These are phyloP conservation scores for Labeo catla DNA, from an alignment of 2,113 vertebrate species.

Conservation along the genomic window DNA sequence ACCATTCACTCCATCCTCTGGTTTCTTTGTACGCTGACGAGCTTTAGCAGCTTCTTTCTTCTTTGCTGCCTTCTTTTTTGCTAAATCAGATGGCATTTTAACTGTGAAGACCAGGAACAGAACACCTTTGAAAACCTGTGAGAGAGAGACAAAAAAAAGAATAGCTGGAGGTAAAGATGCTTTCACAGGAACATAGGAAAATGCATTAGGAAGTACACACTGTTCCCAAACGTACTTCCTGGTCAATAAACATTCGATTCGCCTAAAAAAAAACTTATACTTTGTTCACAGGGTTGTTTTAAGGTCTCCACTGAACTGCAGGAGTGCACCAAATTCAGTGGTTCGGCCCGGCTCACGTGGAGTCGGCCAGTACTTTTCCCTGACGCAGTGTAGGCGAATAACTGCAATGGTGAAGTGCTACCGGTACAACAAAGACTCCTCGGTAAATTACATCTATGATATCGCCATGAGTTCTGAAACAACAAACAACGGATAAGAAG, in stretches of 20 bases:
- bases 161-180: not conserved
- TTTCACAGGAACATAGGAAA: too few relatives aligned
- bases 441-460: not conserved
- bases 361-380: slow-evolving; percentile 40
- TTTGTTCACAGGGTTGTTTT: not conserved
- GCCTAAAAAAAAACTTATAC: not conserved
- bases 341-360: slow-evolving; percentile 15
- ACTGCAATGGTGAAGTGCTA: not conserved
- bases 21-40: slow-evolving; percentile 84
- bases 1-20: slow-evolving; percentile 68
- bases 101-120: slow-evolving; percentile 2
- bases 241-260: not conserved
- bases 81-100: slow-evolving; percentile 92
- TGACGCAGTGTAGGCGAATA: slow-evolving; percentile 15
- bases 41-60: slow-evolving; percentile 96
- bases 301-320: not conserved
- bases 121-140: not conserved
- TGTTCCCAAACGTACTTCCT: not conserved
- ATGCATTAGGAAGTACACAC: not conserved
- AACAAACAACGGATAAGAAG: not conserved
- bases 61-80: slow-evolving; percentile 96
- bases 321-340: not conserved
- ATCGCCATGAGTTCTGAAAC: not conserved
- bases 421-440: not conserved
- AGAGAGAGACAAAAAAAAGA: not conserved